Evolutionary conservation across 1,140 invertebrate genomes (phyloP), one percentile per base, ranked within the genome.

Genomic region (Heliconius eleuchia): DNA sequence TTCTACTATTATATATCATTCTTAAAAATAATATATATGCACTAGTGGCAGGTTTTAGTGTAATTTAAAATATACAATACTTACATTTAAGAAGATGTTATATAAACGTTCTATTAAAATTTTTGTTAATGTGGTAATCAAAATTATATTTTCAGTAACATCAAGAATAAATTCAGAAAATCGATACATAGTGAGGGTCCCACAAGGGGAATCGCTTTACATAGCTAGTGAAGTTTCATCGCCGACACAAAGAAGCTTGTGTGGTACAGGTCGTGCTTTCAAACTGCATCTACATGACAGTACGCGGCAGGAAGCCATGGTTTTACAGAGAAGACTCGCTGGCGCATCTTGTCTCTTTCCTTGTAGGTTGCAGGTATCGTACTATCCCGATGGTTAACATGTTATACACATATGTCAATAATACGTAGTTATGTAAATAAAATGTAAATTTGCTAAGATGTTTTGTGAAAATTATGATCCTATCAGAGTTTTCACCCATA

Each of bases 271-370:
- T 0, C 85, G 96, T 34, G 92, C 95, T 0, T 96, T 96, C 84
- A 87, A 89, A 50, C 95, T 97, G 95, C 95, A 95, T 77, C 81
- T 97, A 3, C 95, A 96, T 76, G 71, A 72, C 84, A 96, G 95
- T 87, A 96, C 96, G 1, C 91, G 96, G 77, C 96, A 96, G 85
- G 96, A 96, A 84, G 96, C 96, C 1, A 82, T 96, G 80, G 87
- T 95, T n/a, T 92, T 96, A 42, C 88, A 94, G 74, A 91, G 96
- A 60, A 90, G 95, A 55, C 88, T 96, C 3, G 96, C 96, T 3
- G 85, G 94, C 78, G 89, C 94, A 0, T 94, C 91, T 1, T 94
- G 92, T 71, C 89, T 88, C 50, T 94, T 94, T 74, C 94, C 94
- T 77, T 95, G 92, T 72, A 86, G 92, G 80, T 81, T 94, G 74